A percentile compares a stretch with the other conserved stretches of the same genome.
phyloP scores from a whole-genome alignment of 1,140 invertebrate genomes.

The Mactra quadrangularis region DNA sequence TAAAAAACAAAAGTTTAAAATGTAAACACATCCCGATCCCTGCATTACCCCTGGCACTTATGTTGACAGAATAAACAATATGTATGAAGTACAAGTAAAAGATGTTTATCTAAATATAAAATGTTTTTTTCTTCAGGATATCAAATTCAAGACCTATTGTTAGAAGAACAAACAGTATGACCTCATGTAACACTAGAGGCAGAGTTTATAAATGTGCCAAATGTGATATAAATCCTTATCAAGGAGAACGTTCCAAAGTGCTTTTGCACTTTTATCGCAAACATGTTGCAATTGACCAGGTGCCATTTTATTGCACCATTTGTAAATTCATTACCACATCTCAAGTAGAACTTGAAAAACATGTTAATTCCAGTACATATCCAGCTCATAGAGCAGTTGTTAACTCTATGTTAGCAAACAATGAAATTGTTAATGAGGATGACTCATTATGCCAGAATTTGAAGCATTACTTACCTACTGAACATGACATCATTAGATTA shows the following conservation, averaged over 20 bases:
- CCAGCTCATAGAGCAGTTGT: slow-evolving; percentile 14
- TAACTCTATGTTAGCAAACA: neutral
- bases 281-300: slow-evolving; percentile 12
- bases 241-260: slow-evolving; percentile 27
- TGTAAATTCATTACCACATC: slow-evolving; percentile 28
- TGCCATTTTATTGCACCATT: slow-evolving; percentile 41
- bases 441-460: neutral
- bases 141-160: slow-evolving; percentile 14
- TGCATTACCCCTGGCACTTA: too few species aligned
- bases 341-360: slow-evolving; percentile 29
- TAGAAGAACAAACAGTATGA: neutral
- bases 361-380: slow-evolving; percentile 7
- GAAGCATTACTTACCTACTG: neutral
- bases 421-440: neutral
- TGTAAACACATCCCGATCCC: too few species aligned
- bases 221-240: neutral
- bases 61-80: too few species aligned
- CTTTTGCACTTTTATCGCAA: slow-evolving; percentile 13
- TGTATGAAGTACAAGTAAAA: too few species aligned
- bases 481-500: neutral
- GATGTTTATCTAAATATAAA: too few species aligned
- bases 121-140: slow-evolving; percentile 4
- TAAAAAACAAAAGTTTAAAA: too few species aligned
- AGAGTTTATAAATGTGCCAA: slow-evolving; percentile 13
- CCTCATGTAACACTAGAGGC: slow-evolving; percentile 2